These are phyloP conservation scores for Anguilla obscura DNA, from an alignment of 2,797 vertebrate species.

Conservation along the genomic window DNA sequence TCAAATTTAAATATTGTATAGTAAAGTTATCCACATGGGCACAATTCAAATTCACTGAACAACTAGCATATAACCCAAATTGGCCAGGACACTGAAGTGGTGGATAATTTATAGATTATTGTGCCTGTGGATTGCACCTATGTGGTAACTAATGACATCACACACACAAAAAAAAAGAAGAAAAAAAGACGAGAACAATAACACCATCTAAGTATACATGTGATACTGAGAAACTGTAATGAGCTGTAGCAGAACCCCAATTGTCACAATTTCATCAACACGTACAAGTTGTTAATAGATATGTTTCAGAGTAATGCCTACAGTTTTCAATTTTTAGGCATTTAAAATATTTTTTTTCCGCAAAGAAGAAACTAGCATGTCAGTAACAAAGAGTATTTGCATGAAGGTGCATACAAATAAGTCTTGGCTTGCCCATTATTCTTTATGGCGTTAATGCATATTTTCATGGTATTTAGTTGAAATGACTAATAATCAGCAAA, in stretches of 20 bases:
- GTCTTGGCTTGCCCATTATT: not conserved
- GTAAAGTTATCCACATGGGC: not conserved
- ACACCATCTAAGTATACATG: slow-evolving; percentile 52
- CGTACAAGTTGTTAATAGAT: slow-evolving; percentile 33
- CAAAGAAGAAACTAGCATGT: slow-evolving; percentile 42
- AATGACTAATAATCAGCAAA: not conserved
- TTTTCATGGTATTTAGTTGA: not conserved
- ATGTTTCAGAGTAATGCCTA: slow-evolving; percentile 24
- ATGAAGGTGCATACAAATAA: slow-evolving; percentile 38
- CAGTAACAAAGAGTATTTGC: slow-evolving; percentile 43
- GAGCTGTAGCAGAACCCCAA: slow-evolving; percentile 38
- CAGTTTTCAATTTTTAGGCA: slow-evolving; percentile 21
- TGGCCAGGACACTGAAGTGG: slow-evolving; percentile 17
- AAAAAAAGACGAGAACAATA: slow-evolving; percentile 39
- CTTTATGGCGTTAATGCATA: not conserved
- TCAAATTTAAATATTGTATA: not conserved
- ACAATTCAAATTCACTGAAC: not conserved
- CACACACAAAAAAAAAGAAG: slow-evolving; percentile 17
- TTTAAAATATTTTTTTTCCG: slow-evolving; percentile 38
- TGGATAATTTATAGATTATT: slow-evolving; percentile 26
- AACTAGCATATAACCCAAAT: slow-evolving; percentile 34
- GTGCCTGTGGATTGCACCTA: slow-evolving; percentile 38
- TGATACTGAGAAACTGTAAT: slow-evolving; percentile 41
- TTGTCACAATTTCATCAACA: slow-evolving; percentile 39
- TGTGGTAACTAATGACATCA: slow-evolving; percentile 39